These are phyloP conservation scores for Datnioides undecimradiatus DNA, from an alignment of 2,113 vertebrate genomes.

Conservation along the genomic window DNA sequence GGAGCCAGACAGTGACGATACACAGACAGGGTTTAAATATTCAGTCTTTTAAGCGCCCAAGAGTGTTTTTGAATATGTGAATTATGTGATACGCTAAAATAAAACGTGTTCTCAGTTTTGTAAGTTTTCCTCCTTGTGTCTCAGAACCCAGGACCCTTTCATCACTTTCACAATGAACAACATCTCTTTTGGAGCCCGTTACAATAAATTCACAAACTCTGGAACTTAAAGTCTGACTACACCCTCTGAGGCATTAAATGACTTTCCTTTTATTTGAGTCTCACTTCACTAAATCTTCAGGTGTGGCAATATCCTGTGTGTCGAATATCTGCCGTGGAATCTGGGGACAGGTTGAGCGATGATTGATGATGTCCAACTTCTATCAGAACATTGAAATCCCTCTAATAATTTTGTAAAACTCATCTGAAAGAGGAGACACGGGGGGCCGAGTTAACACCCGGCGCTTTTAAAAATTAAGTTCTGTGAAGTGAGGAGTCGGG, in stretches of 20 bases:
- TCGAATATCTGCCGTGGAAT: constrained; percentile 8
- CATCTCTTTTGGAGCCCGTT: neutral
- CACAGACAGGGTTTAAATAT: neutral
- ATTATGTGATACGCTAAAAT: neutral
- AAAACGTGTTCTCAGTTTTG: neutral
- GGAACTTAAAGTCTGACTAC: neutral
- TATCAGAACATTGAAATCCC: constrained; percentile 2
- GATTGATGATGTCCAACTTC: constrained; percentile 38
- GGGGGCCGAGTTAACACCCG: too few species aligned
- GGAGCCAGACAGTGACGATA: too few species aligned
- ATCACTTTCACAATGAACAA: neutral
- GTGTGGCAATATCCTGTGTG: constrained; percentile 41
- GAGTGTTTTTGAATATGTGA: neutral
- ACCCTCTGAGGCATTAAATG: neutral
- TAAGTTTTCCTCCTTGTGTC: neutral
- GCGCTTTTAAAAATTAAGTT: too few species aligned
- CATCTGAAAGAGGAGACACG: too few species aligned
- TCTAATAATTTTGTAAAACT: neutral
- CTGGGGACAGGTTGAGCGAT: constrained; percentile 2
- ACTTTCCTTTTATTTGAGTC: constrained; percentile 10
- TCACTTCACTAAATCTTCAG: constrained; percentile 31
- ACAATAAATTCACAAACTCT: neutral
- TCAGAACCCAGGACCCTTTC: neutral
- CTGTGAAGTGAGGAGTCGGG: neutral
- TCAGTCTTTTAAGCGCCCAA: neutral